These are phyloP conservation scores for Rhagoletis pomonella DNA, from an alignment of 1,140 invertebrate species.

Conservation along the genomic window DNA sequence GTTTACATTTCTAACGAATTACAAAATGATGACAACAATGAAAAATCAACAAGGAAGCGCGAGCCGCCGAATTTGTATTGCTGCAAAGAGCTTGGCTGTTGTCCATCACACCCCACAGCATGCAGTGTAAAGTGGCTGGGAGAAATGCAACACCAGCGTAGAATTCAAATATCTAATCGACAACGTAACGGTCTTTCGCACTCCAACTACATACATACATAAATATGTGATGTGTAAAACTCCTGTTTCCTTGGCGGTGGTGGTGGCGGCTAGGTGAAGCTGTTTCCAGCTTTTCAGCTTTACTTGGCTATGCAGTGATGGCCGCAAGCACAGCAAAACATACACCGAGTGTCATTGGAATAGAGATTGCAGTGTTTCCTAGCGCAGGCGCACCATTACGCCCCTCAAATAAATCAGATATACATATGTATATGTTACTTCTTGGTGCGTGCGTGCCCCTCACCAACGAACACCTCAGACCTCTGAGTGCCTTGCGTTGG, in stretches of 20 bases:
- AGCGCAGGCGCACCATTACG: slow-evolving; percentile 32
- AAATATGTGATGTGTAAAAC: too few relatives aligned
- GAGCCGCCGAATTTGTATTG: not conserved
- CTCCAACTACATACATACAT: not conserved
- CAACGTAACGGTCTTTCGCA: slow-evolving; percentile 16
- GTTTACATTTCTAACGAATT: slow-evolving; percentile 52
- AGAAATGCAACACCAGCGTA: slow-evolving; percentile 1
- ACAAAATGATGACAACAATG: slow-evolving; percentile 52
- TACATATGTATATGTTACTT: not conserved
- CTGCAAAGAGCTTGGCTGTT: not conserved
- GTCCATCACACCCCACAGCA: not conserved
- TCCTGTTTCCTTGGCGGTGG: not conserved
- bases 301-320: not conserved
- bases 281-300: slow-evolving; percentile 32
- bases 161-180: slow-evolving; percentile 29
- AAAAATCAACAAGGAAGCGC: slow-evolving; percentile 31
- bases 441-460: slow-evolving; percentile 37
- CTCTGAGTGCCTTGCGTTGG: not conserved
- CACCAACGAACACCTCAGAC: not conserved
- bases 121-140: not conserved
- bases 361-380: not conserved
- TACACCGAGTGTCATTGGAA: not conserved
- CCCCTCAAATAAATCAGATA: slow-evolving; percentile 50
- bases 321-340: not conserved
- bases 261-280: not conserved